Evolutionary conservation across 1,140 invertebrate species (phyloP), one percentile per base, ranked within the genome.

Genomic region (Macrobrachium rosenbergii): DNA sequence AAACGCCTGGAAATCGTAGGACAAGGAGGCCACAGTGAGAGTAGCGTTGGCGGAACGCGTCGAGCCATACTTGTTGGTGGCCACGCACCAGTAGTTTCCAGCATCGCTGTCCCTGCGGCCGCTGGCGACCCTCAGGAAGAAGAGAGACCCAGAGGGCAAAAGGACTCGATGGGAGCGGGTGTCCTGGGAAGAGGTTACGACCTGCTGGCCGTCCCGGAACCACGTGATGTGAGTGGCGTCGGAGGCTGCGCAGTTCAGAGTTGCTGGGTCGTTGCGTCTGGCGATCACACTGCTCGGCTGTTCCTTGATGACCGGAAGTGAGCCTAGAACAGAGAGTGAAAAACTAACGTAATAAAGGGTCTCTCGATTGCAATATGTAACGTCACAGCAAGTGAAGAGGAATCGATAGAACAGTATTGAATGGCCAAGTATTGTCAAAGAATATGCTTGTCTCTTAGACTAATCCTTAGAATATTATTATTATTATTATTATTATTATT

Each of bases 171-270:
- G 82, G 52, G 82, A 73, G 28, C 72, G 82, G n/a, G 69, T 28
- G 12, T 83, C 82, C 59, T 83, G 82, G 52, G 69, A 14, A 8
- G 82, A 75, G 19, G 82, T 83, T n/a, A 37, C 28, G 21, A 83
- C 82, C 59, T 83, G 69, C 16, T 75, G 21, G 10, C 69, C 82
- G 58, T 83, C 82, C 62, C 59, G 82, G 69, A 83, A 83, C 82
- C 82, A 83, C 82, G 58, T 83, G 82, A 83, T 76, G 52, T 72
- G 69, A 7, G 83, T 37, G 60, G 59, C 83, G 37, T 17, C 73
- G 5, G 73, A 85, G 52, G 82, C 52, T 37, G 75, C 83, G 59
- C 83, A 85, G 83, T 85, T 85, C 45, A 85, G 83, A 19, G 83
- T 85, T 37, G 45, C 76, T 17, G 83, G 83, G n/a, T 78, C 83